phyloP scores from a whole-genome alignment of 2,888 invertebrate genomes.

The Drosophila cognata region DNA sequence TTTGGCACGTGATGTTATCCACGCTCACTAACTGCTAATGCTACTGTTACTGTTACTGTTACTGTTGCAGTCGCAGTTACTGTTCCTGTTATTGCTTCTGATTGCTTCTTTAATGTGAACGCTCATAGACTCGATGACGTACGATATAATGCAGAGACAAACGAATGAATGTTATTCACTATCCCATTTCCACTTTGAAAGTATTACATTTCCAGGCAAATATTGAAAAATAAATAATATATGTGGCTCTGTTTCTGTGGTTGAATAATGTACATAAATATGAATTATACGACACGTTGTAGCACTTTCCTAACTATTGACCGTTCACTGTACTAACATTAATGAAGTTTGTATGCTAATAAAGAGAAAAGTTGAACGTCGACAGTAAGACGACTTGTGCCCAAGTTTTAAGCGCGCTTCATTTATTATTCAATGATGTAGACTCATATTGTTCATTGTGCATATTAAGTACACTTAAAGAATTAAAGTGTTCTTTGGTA shows the following conservation, averaged over 20 bases:
- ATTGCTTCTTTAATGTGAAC: neutral
- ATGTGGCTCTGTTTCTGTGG: neutral
- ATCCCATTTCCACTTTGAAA: neutral
- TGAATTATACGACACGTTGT: constrained; percentile 19
- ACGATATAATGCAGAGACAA: neutral
- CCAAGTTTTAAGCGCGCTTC: constrained; percentile 1
- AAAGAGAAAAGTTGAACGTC: neutral
- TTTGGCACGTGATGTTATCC: constrained; percentile 25
- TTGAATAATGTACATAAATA: constrained; percentile 1
- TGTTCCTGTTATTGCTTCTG: constrained; percentile 3
- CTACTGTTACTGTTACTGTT: constrained; percentile 9
- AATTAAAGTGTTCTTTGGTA: neutral
- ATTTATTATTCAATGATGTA: neutral
- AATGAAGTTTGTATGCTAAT: neutral
- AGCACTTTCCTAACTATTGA: neutral
- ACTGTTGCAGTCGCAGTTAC: constrained; percentile 1
- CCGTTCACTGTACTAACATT: neutral
- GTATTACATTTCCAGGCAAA: neutral
- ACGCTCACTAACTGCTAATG: constrained; percentile 15
- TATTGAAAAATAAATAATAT: neutral
- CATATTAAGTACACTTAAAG: neutral
- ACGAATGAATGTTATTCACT: neutral
- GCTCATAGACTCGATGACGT: neutral
- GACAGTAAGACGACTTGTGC: neutral
- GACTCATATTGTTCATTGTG: neutral